phyloP scores from a whole-genome alignment of 2,797 vertebrate genomes.

The Brachyrhaphis roseni region DNA sequence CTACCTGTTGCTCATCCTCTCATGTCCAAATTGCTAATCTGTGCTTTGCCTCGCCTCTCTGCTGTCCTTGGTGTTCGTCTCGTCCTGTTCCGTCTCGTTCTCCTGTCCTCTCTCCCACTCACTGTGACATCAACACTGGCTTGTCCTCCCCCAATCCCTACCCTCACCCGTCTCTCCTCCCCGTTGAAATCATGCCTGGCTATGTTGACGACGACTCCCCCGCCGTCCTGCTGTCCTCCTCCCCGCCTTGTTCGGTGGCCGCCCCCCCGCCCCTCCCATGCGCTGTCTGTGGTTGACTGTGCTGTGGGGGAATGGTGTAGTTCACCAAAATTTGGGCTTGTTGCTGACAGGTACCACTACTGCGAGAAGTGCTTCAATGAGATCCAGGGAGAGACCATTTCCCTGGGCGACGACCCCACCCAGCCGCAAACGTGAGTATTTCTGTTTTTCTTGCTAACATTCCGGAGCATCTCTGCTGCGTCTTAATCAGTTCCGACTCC shows the following conservation, averaged over 20 bases:
- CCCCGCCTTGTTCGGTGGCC: slow-evolving; percentile 79
- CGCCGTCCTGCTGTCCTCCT: slow-evolving; percentile 77
- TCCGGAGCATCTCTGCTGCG: background rate
- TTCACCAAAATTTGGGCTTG: slow-evolving; percentile 99
- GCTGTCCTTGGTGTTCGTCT: slow-evolving; percentile 84
- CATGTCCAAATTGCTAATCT: slow-evolving; percentile 89
- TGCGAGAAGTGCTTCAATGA: slow-evolving; percentile 99
- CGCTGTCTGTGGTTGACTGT: slow-evolving; percentile 93
- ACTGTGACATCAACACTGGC: slow-evolving; percentile 90
- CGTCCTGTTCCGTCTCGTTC: slow-evolving; percentile 69
- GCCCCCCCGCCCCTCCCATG: slow-evolving; percentile 78
- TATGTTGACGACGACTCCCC: slow-evolving; percentile 79
- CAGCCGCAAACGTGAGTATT: slow-evolving; percentile 97
- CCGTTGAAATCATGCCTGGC: slow-evolving; percentile 78
- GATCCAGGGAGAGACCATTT: slow-evolving; percentile 98
- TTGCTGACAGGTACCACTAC: slow-evolving; percentile 99
- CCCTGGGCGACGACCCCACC: slow-evolving; percentile 97
- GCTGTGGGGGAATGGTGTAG: slow-evolving; percentile 91
- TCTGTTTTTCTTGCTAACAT: background rate
- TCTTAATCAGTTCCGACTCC: background rate
- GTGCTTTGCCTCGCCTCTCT: slow-evolving; percentile 98
- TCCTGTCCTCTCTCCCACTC: slow-evolving; percentile 72
- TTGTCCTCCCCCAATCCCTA: slow-evolving; percentile 65
- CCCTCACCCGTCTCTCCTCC: slow-evolving; percentile 35
- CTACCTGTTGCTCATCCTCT: slow-evolving; percentile 76